A percentile compares a stretch with the other conserved stretches of the same genome.
phyloP scores from a whole-genome alignment of 2,113 vertebrate genomes.

The Apistogramma diplotaenia region DNA sequence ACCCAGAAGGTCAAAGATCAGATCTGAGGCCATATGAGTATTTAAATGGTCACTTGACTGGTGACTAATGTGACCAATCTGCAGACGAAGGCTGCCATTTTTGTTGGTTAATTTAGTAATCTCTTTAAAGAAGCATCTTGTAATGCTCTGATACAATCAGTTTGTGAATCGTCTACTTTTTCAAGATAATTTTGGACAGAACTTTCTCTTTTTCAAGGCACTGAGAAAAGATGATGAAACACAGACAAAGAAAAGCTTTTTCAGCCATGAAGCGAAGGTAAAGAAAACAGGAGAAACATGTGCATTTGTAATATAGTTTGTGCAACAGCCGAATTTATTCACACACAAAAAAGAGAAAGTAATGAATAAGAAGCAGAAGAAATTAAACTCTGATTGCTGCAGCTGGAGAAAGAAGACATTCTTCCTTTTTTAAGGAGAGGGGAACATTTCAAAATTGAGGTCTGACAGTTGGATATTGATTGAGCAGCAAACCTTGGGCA shows the following conservation, averaged over 20 bases:
- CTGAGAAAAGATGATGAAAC: not conserved
- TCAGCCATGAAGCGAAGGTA: not conserved
- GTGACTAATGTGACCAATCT: too few relatives aligned
- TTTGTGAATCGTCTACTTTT: not conserved
- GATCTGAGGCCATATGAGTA: too few relatives aligned
- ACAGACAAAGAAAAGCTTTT: not conserved
- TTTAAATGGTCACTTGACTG: too few relatives aligned
- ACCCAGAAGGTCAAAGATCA: too few relatives aligned
- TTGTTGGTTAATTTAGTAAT: too few relatives aligned
- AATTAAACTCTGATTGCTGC: constrained; percentile 18
- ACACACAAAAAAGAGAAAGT: not conserved
- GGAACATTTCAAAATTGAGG: constrained; percentile 35
- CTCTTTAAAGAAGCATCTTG: too few relatives aligned
- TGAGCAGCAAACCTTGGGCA: constrained; percentile 47
- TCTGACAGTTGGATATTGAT: constrained; percentile 62
- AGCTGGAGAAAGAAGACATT: constrained; percentile 3
- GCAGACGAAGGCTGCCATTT: too few relatives aligned
- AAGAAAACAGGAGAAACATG: not conserved
- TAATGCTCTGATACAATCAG: too few relatives aligned
- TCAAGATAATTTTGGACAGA: not conserved
- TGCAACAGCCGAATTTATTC: not conserved
- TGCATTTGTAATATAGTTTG: not conserved
- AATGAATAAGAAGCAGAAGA: not conserved
- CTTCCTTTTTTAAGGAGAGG: constrained; percentile 7
- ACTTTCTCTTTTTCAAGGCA: not conserved